Percentiles rank a stretch among this genome's conserved stretches.
phyloP scores from a whole-genome alignment of 1,140 invertebrate species.

The Atta cephalotes region DNA sequence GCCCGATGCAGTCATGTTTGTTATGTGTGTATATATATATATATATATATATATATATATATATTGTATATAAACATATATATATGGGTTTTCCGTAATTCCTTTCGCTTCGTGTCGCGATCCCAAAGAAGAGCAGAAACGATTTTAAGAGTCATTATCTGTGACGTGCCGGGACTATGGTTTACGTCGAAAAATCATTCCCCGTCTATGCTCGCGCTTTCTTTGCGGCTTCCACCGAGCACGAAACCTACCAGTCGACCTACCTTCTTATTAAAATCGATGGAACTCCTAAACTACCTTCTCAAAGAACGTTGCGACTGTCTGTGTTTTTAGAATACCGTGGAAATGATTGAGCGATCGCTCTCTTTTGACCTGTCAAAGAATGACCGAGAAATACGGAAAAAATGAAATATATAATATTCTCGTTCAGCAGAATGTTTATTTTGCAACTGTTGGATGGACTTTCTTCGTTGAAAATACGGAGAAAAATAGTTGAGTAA shows the following conservation, averaged over 20 bases:
- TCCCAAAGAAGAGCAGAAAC: conserved; percentile 57
- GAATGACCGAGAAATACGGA: background rate
- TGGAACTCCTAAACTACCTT: conserved; percentile 14
- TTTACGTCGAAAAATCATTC: conserved; percentile 66
- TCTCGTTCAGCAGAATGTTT: no score
- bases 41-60: background rate
- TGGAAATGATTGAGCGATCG: conserved; percentile 1
- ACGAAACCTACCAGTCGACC: conserved; percentile 26
- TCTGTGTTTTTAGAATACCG: conserved; percentile 15
- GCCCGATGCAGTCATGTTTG: background rate
- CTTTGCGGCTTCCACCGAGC: conserved; percentile 59
- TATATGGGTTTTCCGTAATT: conserved; percentile 62
- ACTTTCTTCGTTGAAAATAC: no score
- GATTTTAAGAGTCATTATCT: conserved; percentile 63
- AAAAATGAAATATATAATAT: background rate
- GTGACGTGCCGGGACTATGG: conserved; percentile 71
- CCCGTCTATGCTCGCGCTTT: conserved; percentile 49
- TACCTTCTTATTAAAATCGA: conserved; percentile 65
- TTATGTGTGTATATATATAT: no score
- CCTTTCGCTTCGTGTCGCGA: background rate
- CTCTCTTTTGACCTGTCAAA: background rate
- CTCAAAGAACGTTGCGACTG: conserved; percentile 59
- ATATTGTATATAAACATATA: no score
- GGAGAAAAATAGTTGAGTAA: no score
- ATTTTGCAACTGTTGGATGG: no score